Percentiles rank a stretch among this genome's conserved stretches.
phyloP scores from a whole-genome alignment of 2,888 invertebrate genomes.

The Hemithea aestivaria region DNA sequence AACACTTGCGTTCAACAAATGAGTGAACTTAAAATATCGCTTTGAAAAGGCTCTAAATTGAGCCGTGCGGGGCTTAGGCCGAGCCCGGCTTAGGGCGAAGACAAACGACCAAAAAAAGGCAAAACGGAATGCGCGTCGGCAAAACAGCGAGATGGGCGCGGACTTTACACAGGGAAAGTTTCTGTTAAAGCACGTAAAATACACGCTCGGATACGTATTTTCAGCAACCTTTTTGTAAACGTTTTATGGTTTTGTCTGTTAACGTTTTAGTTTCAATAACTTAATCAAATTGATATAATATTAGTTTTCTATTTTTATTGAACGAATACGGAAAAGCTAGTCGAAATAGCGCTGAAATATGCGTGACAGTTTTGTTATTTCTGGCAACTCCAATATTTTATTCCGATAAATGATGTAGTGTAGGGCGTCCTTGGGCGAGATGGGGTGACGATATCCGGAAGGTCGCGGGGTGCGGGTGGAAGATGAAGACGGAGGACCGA shows the following conservation, averaged over 20 bases:
- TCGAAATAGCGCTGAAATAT: too few relatives aligned
- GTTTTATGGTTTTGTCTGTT: conserved; percentile 7
- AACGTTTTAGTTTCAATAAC: conserved; percentile 4
- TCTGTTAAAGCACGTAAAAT: conserved; percentile 17
- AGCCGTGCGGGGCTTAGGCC: conserved; percentile 44
- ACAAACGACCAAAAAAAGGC: conserved; percentile 51
- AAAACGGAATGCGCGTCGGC: conserved; percentile 29
- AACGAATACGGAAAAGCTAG: too few relatives aligned
- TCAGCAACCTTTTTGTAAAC: conserved; percentile 10
- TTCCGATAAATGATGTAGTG: too few relatives aligned
- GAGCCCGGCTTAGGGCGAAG: conserved; percentile 43
- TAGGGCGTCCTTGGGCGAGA: too few relatives aligned
- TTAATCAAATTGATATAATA: too few relatives aligned
- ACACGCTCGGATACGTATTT: conserved; percentile 12
- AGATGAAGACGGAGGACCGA: too few relatives aligned
- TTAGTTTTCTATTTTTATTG: too few relatives aligned
- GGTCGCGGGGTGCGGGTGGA: too few relatives aligned
- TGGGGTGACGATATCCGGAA: too few relatives aligned
- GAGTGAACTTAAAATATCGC: conserved; percentile 46
- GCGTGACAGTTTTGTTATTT: too few relatives aligned
- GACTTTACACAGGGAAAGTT: conserved; percentile 18
- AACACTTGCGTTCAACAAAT: conserved; percentile 40
- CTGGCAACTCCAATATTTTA: too few relatives aligned
- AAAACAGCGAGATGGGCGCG: conserved; percentile 13
- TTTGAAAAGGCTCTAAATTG: conserved; percentile 46